phyloP scores from a whole-genome alignment of 2,888 invertebrate species.

The Thelaira solivaga region DNA sequence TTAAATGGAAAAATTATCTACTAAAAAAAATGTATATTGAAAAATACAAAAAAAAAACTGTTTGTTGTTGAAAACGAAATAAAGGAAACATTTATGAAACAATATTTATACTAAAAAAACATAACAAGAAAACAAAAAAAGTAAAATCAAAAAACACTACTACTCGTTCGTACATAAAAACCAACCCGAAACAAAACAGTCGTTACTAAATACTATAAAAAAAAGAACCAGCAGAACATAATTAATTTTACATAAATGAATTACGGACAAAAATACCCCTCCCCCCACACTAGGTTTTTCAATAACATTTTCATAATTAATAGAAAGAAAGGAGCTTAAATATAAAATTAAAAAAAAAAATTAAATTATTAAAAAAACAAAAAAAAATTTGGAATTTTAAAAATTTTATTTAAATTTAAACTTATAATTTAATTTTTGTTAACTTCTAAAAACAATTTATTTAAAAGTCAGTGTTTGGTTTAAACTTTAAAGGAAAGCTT shows the following conservation, averaged over 20 bases:
- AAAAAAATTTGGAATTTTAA: not conserved
- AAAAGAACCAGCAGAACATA: constrained; percentile 49
- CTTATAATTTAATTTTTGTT: not conserved
- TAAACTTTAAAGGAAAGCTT: not conserved
- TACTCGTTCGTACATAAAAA: constrained; percentile 36
- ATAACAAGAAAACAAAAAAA: too few relatives aligned
- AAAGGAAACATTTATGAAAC: constrained; percentile 27
- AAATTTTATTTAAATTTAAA: not conserved
- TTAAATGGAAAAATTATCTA: constrained; percentile 44
- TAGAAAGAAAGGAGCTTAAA: not conserved
- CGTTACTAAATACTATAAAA: constrained; percentile 64
- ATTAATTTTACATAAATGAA: not conserved
- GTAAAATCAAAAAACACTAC: constrained; percentile 9
- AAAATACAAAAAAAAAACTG: constrained; percentile 25
- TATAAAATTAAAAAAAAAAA: not conserved
- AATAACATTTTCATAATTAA: not conserved
- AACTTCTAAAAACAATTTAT: not conserved
- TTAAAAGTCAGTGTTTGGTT: constrained; percentile 11
- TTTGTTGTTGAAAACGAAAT: constrained; percentile 54
- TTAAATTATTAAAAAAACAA: too few relatives aligned
- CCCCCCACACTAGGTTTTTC: too few relatives aligned
- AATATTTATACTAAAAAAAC: not conserved
- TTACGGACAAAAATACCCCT: not conserved
- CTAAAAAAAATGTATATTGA: constrained; percentile 8
- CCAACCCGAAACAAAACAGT: too few relatives aligned